Base-by-base conservation (phyloP, 1,140 invertebrate genomes). In the Trypoxylus dichotomus region DNA sequence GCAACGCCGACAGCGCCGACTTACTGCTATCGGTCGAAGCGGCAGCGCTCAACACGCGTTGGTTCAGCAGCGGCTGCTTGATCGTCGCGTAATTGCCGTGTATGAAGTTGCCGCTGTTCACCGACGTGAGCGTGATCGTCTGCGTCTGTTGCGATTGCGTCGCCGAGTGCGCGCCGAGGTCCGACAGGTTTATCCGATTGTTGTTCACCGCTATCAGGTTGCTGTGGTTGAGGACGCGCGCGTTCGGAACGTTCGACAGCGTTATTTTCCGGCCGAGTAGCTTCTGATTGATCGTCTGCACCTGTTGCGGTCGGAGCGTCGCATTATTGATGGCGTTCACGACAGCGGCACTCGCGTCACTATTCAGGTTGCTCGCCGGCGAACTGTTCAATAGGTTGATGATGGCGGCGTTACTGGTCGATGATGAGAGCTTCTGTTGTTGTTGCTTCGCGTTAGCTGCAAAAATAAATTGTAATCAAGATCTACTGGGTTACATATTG, bases 321-420 rank as follows among this genome's bases (percentile, higher is more conserved):
- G 81, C 78, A 76, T 86, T 86, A 19, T 85, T 85, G 73, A 86
- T 85, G 15, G 86, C 84, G 83, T 85, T 84, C 60, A 83, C 82
- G 21, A 83, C 80, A 79, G 85, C 73, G 78, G 87, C 29, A 84
- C 85, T 78, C 21, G 83, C 79, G 79, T 87, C 79, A 85, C 86
- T 89, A 78, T 90, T 91, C 13, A 90, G 88, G 90, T 90, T 79
- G 88, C 89, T 89, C 10, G 91, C 92, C 54, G 93, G 91, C 60
- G 91, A 91, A 82, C 92, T 94, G 82, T 94, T 93, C 77, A 94
- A 84, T 78, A 93, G 83, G 86, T 92, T 94, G 76, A 93, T 87
- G 82, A 94, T 94, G 11, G 92, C 92, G 11, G 92, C 89, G 83
- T 93, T 93, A 81, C 85, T 89, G 58, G 85, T 88, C 68, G 32